A percentile compares a stretch with the other conserved stretches of the same genome.
Evolutionary conservation across 2,888 invertebrate genomes (phyloP).

Genomic region (Lepidochitona cinerea): DNA sequence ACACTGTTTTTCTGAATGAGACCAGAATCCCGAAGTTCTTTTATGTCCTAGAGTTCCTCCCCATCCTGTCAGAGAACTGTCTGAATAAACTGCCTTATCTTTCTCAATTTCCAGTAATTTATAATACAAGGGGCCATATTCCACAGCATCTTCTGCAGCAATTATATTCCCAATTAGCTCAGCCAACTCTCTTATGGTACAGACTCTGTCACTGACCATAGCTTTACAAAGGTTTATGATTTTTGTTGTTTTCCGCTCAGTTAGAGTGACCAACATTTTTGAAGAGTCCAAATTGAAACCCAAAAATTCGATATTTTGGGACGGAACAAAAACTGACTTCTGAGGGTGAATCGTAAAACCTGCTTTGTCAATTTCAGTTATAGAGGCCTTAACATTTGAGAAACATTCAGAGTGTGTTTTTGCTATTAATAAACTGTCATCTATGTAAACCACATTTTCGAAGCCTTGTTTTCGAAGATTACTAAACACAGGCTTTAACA

Average conservation of each 20-base stretch:
- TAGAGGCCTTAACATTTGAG: background rate
- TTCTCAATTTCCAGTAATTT: conserved; percentile 21
- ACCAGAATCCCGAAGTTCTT: conserved; percentile 16
- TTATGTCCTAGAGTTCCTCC: background rate
- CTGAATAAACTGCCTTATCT: conserved; percentile 12
- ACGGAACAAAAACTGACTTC: background rate
- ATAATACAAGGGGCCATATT: conserved; percentile 14
- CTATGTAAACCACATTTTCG: background rate
- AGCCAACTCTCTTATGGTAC: conserved; percentile 13
- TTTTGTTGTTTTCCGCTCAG: conserved; percentile 9
- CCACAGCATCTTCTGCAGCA: conserved; percentile 11
- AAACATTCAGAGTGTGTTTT: background rate
- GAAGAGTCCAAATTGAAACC: conserved; percentile 10
- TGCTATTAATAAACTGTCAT: background rate
- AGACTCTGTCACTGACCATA: background rate
- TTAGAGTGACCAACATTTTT: conserved; percentile 21
- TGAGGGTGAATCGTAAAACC: background rate
- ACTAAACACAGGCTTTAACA: background rate
- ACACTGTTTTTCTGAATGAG: conserved; percentile 3
- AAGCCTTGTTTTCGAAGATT: background rate
- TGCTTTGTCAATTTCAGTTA: background rate
- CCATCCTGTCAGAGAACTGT: too few relatives aligned
- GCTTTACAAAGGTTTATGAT: background rate
- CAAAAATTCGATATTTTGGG: background rate
- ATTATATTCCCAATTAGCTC: conserved; percentile 23